Evolutionary conservation across 2,888 invertebrate species (phyloP).

Genomic region (Drosophila pseudotalamancana): DNA sequence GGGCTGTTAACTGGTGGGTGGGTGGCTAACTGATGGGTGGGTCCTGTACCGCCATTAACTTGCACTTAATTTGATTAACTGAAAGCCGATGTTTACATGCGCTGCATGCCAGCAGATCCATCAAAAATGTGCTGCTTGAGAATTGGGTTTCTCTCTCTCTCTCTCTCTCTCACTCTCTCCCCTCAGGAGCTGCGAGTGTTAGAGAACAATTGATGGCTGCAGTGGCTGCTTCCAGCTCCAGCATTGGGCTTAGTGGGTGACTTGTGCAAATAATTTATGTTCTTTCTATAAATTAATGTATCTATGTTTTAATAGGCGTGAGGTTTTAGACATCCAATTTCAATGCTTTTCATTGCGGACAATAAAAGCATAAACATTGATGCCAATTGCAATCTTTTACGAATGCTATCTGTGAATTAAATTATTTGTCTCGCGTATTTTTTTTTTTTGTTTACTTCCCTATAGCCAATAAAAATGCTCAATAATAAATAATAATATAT

Average conservation of each 20-base stretch:
- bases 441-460: not conserved
- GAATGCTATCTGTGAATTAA: not conserved
- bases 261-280: slow-evolving; percentile 46
- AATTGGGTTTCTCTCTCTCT: not conserved
- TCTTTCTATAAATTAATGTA: slow-evolving; percentile 7
- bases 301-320: not conserved
- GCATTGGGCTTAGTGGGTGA: slow-evolving; percentile 40
- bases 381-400: not conserved
- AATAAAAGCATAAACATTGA: not conserved
- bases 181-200: not conserved
- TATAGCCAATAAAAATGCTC: not conserved
- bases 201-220: slow-evolving; percentile 38
- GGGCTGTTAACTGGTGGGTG: not conserved
- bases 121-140: slow-evolving; percentile 40
- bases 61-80: slow-evolving; percentile 82
- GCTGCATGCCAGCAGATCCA: slow-evolving; percentile 64
- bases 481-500: no score
- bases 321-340: not conserved
- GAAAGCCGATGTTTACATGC: slow-evolving; percentile 77
- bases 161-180: no score
- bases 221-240: slow-evolving; percentile 22
- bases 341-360: not conserved
- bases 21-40: not conserved
- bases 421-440: not conserved
- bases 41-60: slow-evolving; percentile 67